Percentiles rank a stretch among this genome's conserved stretches.
These are phyloP conservation scores for Hippocampus mohnikei DNA, from an alignment of 2,113 vertebrate genomes.

Conservation along the genomic window DNA sequence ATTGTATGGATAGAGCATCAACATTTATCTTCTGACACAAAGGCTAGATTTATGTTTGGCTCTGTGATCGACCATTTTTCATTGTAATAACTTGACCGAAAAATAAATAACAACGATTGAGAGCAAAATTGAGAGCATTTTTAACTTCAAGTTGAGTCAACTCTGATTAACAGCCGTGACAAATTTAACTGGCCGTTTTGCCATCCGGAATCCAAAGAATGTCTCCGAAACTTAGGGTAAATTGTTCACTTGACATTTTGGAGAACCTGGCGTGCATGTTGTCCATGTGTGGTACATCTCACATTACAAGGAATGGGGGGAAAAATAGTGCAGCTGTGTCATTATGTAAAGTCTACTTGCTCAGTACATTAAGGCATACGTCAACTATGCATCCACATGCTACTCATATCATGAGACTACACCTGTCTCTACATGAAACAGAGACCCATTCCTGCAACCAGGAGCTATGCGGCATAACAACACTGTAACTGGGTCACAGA, in stretches of 20 bases:
- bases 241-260: slow-evolving; percentile 31
- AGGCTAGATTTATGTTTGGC: slow-evolving; percentile 24
- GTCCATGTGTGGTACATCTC: slow-evolving; percentile 44
- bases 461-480: slow-evolving; percentile 39
- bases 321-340: slow-evolving; percentile 27
- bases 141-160: slow-evolving; percentile 1
- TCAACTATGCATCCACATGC: slow-evolving; percentile 51
- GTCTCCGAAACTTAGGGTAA: background rate
- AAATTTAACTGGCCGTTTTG: slow-evolving; percentile 1
- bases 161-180: slow-evolving; percentile 7
- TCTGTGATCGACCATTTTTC: background rate
- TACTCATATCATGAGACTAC: slow-evolving; percentile 63
- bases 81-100: slow-evolving; percentile 3
- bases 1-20: slow-evolving; percentile 49
- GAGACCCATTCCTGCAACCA: slow-evolving; percentile 51
- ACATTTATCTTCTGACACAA: slow-evolving; percentile 53
- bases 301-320: slow-evolving; percentile 44
- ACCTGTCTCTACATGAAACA: slow-evolving; percentile 74
- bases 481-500: slow-evolving; percentile 65
- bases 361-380: slow-evolving; percentile 53
- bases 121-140: background rate
- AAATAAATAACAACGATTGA: background rate
- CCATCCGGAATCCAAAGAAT: slow-evolving; percentile 10
- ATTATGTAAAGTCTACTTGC: slow-evolving; percentile 46
- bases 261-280: slow-evolving; percentile 44